These are phyloP conservation scores for Timandra comae DNA, from an alignment of 2,888 invertebrate genomes.

Conservation along the genomic window DNA sequence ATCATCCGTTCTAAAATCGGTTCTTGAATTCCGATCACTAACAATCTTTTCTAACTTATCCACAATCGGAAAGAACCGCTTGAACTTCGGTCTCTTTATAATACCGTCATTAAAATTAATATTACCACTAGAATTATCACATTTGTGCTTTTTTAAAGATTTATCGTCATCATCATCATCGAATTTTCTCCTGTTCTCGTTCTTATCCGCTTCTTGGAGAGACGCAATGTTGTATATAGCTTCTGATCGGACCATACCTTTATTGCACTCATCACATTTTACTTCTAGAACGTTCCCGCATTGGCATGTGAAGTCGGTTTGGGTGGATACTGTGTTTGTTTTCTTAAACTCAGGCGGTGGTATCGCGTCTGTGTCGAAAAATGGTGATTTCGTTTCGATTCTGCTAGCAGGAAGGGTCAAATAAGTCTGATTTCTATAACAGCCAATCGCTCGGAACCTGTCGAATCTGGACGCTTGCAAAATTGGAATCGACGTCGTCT, in stretches of 20 bases:
- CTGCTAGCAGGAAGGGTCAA: constrained; percentile 59
- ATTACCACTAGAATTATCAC: constrained; percentile 57
- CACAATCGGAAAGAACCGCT: constrained; percentile 50
- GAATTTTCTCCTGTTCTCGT: constrained; percentile 33
- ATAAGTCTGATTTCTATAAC: constrained; percentile 67
- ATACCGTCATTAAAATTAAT: constrained; percentile 36
- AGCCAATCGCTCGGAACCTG: constrained; percentile 63
- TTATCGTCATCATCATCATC: constrained; percentile 43
- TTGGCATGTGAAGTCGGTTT: constrained; percentile 56
- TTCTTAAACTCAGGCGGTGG: constrained; percentile 49
- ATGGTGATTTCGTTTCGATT: constrained; percentile 58
- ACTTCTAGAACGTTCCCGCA: constrained; percentile 48
- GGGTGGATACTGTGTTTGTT: constrained; percentile 56
- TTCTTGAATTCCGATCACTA: constrained; percentile 40
- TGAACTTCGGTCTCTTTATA: constrained; percentile 63
- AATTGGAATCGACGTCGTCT: constrained; percentile 68
- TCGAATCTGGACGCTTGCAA: constrained; percentile 69
- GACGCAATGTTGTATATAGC: constrained; percentile 55
- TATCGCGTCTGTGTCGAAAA: constrained; percentile 40
- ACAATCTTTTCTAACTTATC: constrained; percentile 58
- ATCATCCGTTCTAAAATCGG: constrained; percentile 28
- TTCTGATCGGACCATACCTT: constrained; percentile 61
- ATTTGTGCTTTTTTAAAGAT: constrained; percentile 64
- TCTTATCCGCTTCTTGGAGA: constrained; percentile 23
- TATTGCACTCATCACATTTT: constrained; percentile 40